phyloP scores from a whole-genome alignment of 2,888 invertebrate species.

The Pteria penguin region DNA sequence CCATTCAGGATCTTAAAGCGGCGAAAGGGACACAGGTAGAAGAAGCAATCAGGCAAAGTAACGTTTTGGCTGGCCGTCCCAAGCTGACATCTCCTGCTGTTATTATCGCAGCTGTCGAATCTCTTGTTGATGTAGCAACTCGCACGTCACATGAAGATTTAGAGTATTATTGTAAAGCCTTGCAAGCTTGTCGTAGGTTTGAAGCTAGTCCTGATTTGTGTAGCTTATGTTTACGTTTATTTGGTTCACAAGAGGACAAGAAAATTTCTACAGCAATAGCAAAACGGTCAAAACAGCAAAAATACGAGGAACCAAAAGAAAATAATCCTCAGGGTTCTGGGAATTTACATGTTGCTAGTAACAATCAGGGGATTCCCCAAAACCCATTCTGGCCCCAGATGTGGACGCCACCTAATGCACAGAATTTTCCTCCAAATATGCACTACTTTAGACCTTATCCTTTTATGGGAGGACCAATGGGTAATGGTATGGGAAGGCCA shows the following conservation, averaged over 20 bases:
- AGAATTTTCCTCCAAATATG: neutral
- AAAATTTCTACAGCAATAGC: constrained; percentile 14
- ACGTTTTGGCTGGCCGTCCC: constrained; percentile 14
- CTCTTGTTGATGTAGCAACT: constrained; percentile 9
- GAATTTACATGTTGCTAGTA: too few species aligned
- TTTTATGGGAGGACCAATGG: neutral
- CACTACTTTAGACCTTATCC: neutral
- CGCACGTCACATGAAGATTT: constrained; percentile 5
- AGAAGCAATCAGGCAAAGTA: constrained; percentile 2
- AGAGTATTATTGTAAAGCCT: constrained; percentile 21
- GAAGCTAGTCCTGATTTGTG: constrained; percentile 18
- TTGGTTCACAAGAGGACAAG: constrained; percentile 22
- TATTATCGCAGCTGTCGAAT: constrained; percentile 8
- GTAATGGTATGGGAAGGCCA: neutral
- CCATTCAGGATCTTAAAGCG: neutral
- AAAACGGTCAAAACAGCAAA: constrained; percentile 19
- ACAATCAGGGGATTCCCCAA: too few species aligned
- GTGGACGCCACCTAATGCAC: too few species aligned
- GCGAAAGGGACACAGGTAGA: constrained; percentile 1
- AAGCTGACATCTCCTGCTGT: constrained; percentile 13
- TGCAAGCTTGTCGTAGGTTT: constrained; percentile 26
- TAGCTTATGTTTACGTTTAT: constrained; percentile 14
- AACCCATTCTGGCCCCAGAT: too few species aligned
- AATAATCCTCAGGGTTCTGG: too few species aligned
- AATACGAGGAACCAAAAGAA: neutral